Evolutionary conservation across 2,888 invertebrate genomes (phyloP), one percentile per base, ranked within the genome.

Genomic region (Acronicta alni): DNA sequence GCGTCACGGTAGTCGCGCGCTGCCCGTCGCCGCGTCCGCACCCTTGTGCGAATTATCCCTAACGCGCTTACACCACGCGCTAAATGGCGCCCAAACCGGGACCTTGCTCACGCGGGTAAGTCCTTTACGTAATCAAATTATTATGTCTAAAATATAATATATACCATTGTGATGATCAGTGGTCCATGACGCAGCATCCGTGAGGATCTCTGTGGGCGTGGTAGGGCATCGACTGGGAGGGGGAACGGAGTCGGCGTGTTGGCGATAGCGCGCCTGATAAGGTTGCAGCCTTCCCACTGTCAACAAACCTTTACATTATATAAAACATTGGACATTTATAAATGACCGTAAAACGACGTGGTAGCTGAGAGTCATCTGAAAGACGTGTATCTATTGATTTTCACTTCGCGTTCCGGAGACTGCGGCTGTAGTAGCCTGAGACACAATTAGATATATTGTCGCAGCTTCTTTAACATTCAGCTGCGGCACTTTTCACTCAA

Each of bases 41-140:
- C 73, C 71, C 70, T 79, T 79, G 82, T 82, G 83, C 85, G 70
- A 73, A 67, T 55, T 35, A 16, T 49, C 56, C 67, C 62, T 67
- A 51, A 62, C 82, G 84, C 89, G 88, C 81, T 79, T 60, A 67
- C 77, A 85, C 82, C 91, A 90, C 90, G 91, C 91, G 91, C 83
- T 88, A 86, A 88, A 93, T 93, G 93, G 93, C 93, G 92, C 92
- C 89, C 89, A 88, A 87, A 88, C 83, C 77, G 88, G 89, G 87
- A 87, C 87, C 85, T 84, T 85, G 84, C 85, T 88, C 87, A 74
- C 85, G 87, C 88, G 91, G 92, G 94, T 93, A 91, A 93, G 94
- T 90, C 53, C 58, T 66, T 81, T 81, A 78, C 69, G 79, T 82
- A 84, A 85, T 63, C 43, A 49, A 42, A 57, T 45, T 56, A 61